Evolutionary conservation across 2,113 vertebrate species (phyloP).

Genomic region (human): GRCh38 chr6:149129501-149130000

Average conservation of each 20-base stretch:
- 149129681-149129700: neutral
- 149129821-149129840: neutral
- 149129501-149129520: no score
- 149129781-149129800: neutral
- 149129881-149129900: neutral
- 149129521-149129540: no score
- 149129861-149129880: neutral
- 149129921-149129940: neutral
- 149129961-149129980: neutral
- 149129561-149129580: neutral
- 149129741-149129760: neutral
- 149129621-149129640: neutral
- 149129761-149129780: neutral
- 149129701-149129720: neutral
- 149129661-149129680: neutral
- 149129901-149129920: neutral
- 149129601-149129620: neutral
- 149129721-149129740: neutral
- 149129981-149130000: neutral
- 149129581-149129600: neutral
- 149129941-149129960: neutral
- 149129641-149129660: neutral
- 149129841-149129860: neutral
- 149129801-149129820: neutral
- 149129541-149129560: neutral